Percentiles rank a stretch among this genome's conserved stretches.
Evolutionary conservation across 1,140 invertebrate species (phyloP).

Genomic region (Drosophila pachea): DNA sequence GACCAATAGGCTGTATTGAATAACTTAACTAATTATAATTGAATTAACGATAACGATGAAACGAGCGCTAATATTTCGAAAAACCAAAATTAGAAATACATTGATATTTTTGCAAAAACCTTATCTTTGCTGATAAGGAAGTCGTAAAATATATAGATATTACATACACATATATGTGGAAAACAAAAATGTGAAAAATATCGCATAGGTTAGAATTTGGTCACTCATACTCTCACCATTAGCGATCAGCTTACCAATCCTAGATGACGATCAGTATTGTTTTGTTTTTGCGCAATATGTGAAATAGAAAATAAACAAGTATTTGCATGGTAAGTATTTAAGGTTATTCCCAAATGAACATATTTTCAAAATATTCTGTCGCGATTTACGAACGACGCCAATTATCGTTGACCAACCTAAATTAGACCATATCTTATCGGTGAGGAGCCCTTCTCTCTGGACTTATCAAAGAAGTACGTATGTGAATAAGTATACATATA

Average conservation of each 20-base stretch:
- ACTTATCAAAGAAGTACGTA: slow-evolving; percentile 46
- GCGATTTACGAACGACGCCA: not conserved
- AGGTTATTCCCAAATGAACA: slow-evolving; percentile 24
- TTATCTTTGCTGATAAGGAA: too few relatives aligned
- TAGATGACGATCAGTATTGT: slow-evolving; percentile 21
- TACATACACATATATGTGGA: too few relatives aligned
- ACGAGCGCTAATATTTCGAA: too few relatives aligned
- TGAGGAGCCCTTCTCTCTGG: slow-evolving; percentile 9
- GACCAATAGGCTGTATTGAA: too few relatives aligned
- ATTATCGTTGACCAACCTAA: not conserved
- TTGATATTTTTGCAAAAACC: too few relatives aligned
- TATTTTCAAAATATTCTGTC: slow-evolving; percentile 15
- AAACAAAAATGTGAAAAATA: too few relatives aligned
- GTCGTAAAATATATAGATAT: too few relatives aligned
- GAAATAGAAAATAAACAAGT: slow-evolving; percentile 8
- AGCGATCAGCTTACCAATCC: slow-evolving; percentile 17
- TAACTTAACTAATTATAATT: too few relatives aligned
- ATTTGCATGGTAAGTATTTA: slow-evolving; percentile 1
- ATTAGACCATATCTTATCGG: slow-evolving; percentile 48
- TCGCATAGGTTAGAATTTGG: too few relatives aligned
- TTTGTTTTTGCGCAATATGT: slow-evolving; percentile 24
- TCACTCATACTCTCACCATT: not conserved
- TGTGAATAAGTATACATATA: not conserved
- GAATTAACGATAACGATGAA: too few relatives aligned
- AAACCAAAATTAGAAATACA: too few relatives aligned